These are phyloP conservation scores for Linnaemya vulpina DNA, from an alignment of 2,888 invertebrate species.

Conservation along the genomic window DNA sequence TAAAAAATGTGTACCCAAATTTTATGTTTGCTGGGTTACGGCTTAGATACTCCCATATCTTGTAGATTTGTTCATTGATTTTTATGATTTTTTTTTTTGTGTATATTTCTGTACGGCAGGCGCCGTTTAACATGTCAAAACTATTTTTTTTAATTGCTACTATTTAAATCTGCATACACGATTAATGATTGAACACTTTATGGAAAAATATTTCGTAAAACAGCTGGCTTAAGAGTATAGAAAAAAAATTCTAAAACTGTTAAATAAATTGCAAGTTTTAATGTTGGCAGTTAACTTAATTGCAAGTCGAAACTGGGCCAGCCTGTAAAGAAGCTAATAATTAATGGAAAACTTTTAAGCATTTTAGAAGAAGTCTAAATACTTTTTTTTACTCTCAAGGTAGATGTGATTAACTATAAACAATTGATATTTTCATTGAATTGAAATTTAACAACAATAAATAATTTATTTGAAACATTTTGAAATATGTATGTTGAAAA, in stretches of 20 bases:
- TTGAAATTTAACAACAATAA: not conserved
- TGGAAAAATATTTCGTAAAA: conserved; percentile 39
- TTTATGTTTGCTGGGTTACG: conserved; percentile 31
- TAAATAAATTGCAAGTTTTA: not conserved
- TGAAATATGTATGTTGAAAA: not conserved
- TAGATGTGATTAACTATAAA: not conserved
- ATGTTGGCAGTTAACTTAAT: not conserved
- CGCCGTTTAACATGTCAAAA: conserved; percentile 69
- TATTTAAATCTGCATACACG: conserved; percentile 65
- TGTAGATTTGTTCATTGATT: conserved; percentile 6
- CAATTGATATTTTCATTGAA: not conserved
- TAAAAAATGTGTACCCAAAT: not conserved
- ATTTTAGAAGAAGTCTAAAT: not conserved
- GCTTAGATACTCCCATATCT: conserved; percentile 19
- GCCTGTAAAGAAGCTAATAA: not conserved
- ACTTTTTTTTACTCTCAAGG: not conserved
- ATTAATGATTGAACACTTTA: conserved; percentile 60
- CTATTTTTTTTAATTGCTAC: conserved; percentile 65
- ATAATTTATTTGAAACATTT: not conserved
- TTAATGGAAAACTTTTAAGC: not conserved
- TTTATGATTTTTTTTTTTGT: conserved; percentile 9
- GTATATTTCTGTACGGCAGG: conserved; percentile 55
- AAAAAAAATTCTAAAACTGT: not conserved
- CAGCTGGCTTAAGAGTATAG: conserved; percentile 27
- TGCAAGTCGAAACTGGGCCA: not conserved